phyloP scores from a whole-genome alignment of 2,797 vertebrate genomes.

The Bradypus variegatus region DNA sequence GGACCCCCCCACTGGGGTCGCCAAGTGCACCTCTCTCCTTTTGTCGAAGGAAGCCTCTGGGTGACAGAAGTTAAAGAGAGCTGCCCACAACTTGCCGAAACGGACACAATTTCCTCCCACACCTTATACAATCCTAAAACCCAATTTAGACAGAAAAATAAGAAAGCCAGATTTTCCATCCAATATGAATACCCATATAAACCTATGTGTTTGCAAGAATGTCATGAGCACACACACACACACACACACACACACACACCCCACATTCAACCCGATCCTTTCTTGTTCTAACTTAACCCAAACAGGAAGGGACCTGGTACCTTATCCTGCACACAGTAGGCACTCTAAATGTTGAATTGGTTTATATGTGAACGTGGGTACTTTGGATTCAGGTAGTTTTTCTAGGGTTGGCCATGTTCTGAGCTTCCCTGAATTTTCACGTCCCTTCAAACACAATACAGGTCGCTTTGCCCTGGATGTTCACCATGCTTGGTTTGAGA shows the following conservation, averaged over 20 bases:
- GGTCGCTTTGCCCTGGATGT: neutral
- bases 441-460: neutral
- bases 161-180: slow-evolving; percentile 42
- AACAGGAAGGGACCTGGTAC: neutral
- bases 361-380: neutral
- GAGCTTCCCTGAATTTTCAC: neutral
- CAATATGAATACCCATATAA: neutral
- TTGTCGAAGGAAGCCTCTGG: neutral
- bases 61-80: slow-evolving; percentile 6
- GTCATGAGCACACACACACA: neutral
- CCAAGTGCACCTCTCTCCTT: neutral
- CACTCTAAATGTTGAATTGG: neutral
- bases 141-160: neutral
- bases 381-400: neutral
- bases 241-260: neutral
- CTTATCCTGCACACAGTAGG: neutral
- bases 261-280: neutral
- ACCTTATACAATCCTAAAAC: neutral
- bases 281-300: neutral
- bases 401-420: neutral
- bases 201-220: neutral
- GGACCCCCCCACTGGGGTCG: neutral
- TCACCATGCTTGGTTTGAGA: neutral
- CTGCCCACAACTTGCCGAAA: slow-evolving; percentile 8
- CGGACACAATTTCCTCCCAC: neutral